These are phyloP conservation scores for Vulpes vulpes DNA, from an alignment of 2,113 vertebrate genomes.

Conservation along the genomic window DNA sequence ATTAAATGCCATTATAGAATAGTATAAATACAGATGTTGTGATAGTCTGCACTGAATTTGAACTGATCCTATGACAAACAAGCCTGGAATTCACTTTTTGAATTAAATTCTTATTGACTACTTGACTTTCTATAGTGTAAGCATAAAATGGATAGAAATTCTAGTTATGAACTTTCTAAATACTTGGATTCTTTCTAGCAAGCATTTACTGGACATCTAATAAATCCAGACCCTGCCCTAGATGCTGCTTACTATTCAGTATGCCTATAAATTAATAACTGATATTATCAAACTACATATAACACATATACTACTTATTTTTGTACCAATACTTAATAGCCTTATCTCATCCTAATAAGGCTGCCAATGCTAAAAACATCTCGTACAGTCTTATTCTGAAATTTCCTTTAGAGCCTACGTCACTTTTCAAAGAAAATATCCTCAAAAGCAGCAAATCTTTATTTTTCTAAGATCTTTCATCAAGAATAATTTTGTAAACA, in stretches of 20 bases:
- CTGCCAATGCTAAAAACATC: conserved; percentile 21
- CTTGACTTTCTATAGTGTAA: conserved; percentile 29
- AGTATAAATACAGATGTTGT: background rate
- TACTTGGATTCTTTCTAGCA: background rate
- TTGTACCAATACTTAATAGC: conserved; percentile 37
- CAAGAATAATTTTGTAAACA: conserved; percentile 39
- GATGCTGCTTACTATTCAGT: background rate
- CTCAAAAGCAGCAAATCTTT: background rate
- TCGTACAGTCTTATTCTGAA: background rate
- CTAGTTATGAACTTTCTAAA: background rate
- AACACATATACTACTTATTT: conserved; percentile 33
- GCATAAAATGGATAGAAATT: background rate
- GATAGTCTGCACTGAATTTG: background rate
- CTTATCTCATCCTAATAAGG: background rate
- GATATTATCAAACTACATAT: background rate
- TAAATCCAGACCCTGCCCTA: conserved; percentile 17
- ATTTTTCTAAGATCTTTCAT: background rate
- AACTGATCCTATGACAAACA: background rate
- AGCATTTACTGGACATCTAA: background rate
- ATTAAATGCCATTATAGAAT: conserved; percentile 19
- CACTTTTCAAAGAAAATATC: conserved; percentile 37
- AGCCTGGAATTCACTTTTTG: background rate
- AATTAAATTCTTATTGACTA: background rate
- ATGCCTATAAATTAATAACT: background rate
- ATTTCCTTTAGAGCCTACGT: background rate